phyloP scores from a whole-genome alignment of 92 coral and sea anemone genomes.

The Epizoanthus scotinus region DNA sequence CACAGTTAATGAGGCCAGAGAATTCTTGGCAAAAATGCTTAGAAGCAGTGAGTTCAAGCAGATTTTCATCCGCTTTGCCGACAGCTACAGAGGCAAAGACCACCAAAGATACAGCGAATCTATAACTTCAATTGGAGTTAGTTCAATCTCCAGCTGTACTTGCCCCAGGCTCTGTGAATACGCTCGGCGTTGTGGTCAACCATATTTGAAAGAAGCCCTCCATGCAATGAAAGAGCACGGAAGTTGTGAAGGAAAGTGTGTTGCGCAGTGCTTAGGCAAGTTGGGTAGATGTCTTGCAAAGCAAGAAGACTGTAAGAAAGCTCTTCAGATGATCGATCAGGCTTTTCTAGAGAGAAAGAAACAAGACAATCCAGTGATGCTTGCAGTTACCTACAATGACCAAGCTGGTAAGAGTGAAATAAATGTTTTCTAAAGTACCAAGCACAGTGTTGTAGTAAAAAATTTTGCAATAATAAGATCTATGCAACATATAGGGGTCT shows the following conservation, averaged over 20 bases:
- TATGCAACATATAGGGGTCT: too few species aligned
- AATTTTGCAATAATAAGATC: too few species aligned
- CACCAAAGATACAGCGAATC: constrained; percentile 45
- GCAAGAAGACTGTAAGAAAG: neutral
- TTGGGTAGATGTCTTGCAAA: constrained; percentile 46
- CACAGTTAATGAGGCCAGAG: constrained; percentile 24
- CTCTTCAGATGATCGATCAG: constrained; percentile 29
- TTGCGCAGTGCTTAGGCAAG: constrained; percentile 60
- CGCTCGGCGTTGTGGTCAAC: constrained; percentile 37
- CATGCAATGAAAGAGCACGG: constrained; percentile 24
- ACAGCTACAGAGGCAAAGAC: constrained; percentile 13
- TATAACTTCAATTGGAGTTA: constrained; percentile 53
- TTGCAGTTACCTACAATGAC: constrained; percentile 44
- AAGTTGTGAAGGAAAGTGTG: constrained; percentile 24
- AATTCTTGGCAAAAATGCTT: constrained; percentile 42
- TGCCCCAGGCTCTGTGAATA: constrained; percentile 33
- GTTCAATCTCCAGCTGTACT: constrained; percentile 14
- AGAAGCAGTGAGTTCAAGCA: neutral
- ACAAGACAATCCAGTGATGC: constrained; percentile 33
- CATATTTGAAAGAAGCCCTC: constrained; percentile 31
- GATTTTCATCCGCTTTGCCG: neutral
- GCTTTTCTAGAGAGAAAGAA: constrained; percentile 29
- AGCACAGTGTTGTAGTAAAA: too few species aligned
- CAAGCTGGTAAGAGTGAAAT: constrained; percentile 45
- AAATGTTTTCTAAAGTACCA: too few species aligned